Evolutionary conservation across 1,140 invertebrate genomes (phyloP), one percentile per base, ranked within the genome.

Genomic region (Drosophila lacteicornis): DNA sequence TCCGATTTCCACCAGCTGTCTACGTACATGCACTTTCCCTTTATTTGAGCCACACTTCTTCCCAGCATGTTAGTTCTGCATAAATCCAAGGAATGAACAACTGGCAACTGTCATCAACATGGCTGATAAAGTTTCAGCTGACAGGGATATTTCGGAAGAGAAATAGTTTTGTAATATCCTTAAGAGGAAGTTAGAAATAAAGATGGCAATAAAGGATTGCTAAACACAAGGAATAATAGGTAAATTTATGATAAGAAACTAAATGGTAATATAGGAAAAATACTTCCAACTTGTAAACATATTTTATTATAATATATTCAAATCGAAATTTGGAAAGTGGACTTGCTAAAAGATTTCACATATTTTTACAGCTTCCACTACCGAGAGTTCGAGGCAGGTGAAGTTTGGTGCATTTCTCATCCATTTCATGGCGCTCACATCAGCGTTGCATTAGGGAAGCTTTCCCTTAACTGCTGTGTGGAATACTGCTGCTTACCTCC

Each of bases 371-470:
- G 25, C 13, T 12, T 45, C 5, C 5, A 7, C 12, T 9, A 4
- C 8, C 19, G n/a, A 12, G 22, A 50, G 11, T 25, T 11, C n/a
- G 12, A 4, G 11, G 33, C 6, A 17, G 56, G 13, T 19, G n/a
- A 2, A 13, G 0, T 27, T 56, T 5, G 5, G 8, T 17, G 13
- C 43, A 22, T 65, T 65, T 40, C 12, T 47, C 65, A 65, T 49
- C 33, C 43, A 49, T 70, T 70, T 56, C 33, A 33, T 33, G 33
- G 19, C 43, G 13, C 22, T 13, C 38, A 36, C 43, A 60, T 60
- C 46, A 67, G 30, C 30, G 45, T 42, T 17, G 62, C 55, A 69
- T 77, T 68, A 61, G 56, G 47, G 47, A 17, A 68, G 75, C 49
- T 55, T 77, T 77, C 38, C 38, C 61, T 38, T 30, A 61, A 66